A percentile compares a stretch with the other conserved stretches of the same genome.
These are phyloP conservation scores for Polypterus senegalus DNA, from an alignment of 2,113 vertebrate species.

Conservation along the genomic window DNA sequence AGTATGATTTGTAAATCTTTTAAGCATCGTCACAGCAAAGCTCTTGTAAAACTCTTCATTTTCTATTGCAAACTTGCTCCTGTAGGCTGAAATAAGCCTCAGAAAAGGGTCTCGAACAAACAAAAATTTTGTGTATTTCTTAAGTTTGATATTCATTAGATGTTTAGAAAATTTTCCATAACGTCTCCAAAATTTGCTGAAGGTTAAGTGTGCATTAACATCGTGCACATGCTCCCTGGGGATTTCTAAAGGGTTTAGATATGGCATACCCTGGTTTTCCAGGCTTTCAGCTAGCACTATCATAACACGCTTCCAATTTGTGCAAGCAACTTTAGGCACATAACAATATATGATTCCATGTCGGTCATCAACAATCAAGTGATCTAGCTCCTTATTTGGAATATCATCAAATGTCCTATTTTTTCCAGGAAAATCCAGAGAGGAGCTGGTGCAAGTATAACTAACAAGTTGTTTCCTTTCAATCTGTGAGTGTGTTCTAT, in stretches of 20 bases:
- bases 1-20: conserved; percentile 66
- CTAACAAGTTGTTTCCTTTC: conserved; percentile 53
- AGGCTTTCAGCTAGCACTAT: conserved; percentile 86
- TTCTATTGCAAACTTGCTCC: conserved; percentile 84
- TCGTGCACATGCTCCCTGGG: conserved; percentile 76
- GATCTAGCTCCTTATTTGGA: conserved; percentile 86
- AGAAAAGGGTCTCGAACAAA: conserved; percentile 92
- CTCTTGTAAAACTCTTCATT: conserved; percentile 83
- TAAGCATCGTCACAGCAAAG: conserved; percentile 77
- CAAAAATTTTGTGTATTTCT: conserved; percentile 95
- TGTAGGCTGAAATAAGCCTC: conserved; percentile 88
- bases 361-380: conserved; percentile 89
- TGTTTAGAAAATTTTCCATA: conserved; percentile 85
- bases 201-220: conserved; percentile 80
- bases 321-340: conserved; percentile 93
- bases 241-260: conserved; percentile 73
- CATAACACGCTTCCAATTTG: conserved; percentile 96
- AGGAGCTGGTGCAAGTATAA: conserved; percentile 68
- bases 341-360: conserved; percentile 95
- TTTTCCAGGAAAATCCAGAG: conserved; percentile 73
- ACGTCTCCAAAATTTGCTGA: conserved; percentile 94
- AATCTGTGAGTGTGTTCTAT: conserved; percentile 60
- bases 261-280: conserved; percentile 64
- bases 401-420: conserved; percentile 90
- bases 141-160: conserved; percentile 89